Base-by-base conservation (phyloP, 2,888 invertebrate species). In the Lycophotia porphyrea region DNA sequence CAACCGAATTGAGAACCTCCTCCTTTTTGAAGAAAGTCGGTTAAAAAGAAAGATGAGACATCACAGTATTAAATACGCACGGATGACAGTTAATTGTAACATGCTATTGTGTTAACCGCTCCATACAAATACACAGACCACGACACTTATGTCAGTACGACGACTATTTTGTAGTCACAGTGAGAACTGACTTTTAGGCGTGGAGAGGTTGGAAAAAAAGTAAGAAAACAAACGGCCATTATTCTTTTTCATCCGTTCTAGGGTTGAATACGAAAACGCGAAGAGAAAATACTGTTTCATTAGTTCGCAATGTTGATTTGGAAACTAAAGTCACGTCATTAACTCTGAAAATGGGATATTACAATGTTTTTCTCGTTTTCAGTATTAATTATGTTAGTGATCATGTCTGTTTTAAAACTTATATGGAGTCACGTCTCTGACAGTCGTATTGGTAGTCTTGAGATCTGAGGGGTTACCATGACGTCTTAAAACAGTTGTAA, bases 171-270 rank as follows among this genome's bases (percentile, higher is more conserved):
- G 13, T 13, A n/a, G 39, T 8, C 52, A 15, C 39, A 77, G 55
- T 80, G 47, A 24, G 55, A 72, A 47, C 73, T n/a, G 47, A 2
- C 80, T 42, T 24, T 42, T 34, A 64, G 24, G 49, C 44, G 36
- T 24, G 31, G 15, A 11, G 11, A 39, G 63, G 44, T 49, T 44
- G 15, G 15, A 70, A 66, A 58, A 74, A 74, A 70, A 71, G 31
- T 11, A 74, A 76, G 52, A 80, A 83, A 83, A 73, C 73, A 85
- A 80, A 39, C 61, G 44, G 42, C 63, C 76, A 73, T 87, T 83
- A 69, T 81, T 84, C 64, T 78, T 77, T 76, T 72, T 63, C 63
- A 60, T 42, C 76, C 74, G 49, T 65, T 79, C 42, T 66, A 71
- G 69, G 71, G 78, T 76, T 80, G 78, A 79, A 77, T 75, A 69